A percentile compares a stretch with the other conserved stretches of the same genome.
These are phyloP conservation scores for Dryoscopus gambensis DNA, from an alignment of 2,113 vertebrate species.

Conservation along the genomic window DNA sequence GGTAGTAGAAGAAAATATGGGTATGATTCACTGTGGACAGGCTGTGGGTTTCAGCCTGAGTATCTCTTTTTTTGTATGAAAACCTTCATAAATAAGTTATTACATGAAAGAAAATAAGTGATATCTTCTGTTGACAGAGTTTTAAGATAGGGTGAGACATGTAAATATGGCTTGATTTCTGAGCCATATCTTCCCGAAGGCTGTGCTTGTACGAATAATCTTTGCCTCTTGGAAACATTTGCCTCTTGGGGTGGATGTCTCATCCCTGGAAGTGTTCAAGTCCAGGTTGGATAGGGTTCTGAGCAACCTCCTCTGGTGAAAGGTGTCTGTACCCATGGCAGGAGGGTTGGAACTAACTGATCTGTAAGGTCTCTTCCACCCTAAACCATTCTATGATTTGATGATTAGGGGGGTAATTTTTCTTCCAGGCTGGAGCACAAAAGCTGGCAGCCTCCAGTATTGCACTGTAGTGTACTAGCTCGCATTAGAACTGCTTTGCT, in stretches of 20 bases:
- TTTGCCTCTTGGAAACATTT: background rate
- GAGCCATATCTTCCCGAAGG: background rate
- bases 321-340: background rate
- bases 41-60: background rate
- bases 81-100: background rate
- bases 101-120: background rate
- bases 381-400: background rate
- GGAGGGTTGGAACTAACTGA: background rate
- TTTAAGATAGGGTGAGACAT: background rate
- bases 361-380: background rate
- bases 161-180: background rate
- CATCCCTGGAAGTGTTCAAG: background rate
- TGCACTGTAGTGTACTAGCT: background rate
- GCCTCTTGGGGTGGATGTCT: background rate
- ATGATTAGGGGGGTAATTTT: background rate
- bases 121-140: background rate
- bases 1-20: background rate
- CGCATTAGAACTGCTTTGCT: background rate
- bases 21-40: background rate
- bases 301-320: background rate
- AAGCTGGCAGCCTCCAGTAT: background rate
- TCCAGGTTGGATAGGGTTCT: background rate
- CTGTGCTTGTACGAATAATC: background rate
- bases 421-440: background rate
- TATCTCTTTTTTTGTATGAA: background rate